A percentile compares a stretch with the other conserved stretches of the same genome.
phyloP scores from a whole-genome alignment of 1,140 invertebrate species.

The Drosophila varians region DNA sequence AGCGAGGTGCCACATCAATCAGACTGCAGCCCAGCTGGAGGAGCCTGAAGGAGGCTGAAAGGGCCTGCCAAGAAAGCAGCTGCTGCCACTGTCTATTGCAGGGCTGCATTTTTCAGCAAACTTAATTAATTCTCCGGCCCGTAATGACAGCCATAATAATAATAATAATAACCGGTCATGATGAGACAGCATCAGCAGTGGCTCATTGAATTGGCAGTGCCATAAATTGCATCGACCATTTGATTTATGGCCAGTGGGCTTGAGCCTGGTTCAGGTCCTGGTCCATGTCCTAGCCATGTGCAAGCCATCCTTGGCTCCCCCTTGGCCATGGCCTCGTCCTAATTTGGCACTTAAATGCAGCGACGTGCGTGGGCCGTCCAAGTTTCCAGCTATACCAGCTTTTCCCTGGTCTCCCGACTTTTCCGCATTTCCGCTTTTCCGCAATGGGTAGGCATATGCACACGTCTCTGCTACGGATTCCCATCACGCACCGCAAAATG shows the following conservation, averaged over 20 bases:
- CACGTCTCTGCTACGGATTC: conserved; percentile 66
- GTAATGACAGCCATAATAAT: conserved; percentile 34
- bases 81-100: conserved; percentile 32
- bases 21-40: conserved; percentile 26
- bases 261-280: too few species aligned
- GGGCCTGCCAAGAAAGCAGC: neutral
- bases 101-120: conserved; percentile 51
- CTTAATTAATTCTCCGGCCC: conserved; percentile 59
- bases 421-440: conserved; percentile 1
- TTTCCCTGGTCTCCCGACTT: too few species aligned
- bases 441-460: conserved; percentile 66
- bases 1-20: conserved; percentile 53
- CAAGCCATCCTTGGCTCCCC: conserved; percentile 13
- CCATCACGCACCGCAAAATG: conserved; percentile 76
- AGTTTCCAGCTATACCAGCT: neutral
- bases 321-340: conserved; percentile 35
- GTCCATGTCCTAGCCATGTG: too few species aligned
- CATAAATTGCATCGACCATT: conserved; percentile 60
- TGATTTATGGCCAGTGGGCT: conserved; percentile 55
- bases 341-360: conserved; percentile 80
- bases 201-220: conserved; percentile 58
- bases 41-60: neutral
- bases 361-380: conserved; percentile 65
- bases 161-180: conserved; percentile 41
- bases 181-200: conserved; percentile 49